These are phyloP conservation scores for Brienomyrus brachyistius DNA, from an alignment of 2,113 vertebrate genomes.

Conservation along the genomic window DNA sequence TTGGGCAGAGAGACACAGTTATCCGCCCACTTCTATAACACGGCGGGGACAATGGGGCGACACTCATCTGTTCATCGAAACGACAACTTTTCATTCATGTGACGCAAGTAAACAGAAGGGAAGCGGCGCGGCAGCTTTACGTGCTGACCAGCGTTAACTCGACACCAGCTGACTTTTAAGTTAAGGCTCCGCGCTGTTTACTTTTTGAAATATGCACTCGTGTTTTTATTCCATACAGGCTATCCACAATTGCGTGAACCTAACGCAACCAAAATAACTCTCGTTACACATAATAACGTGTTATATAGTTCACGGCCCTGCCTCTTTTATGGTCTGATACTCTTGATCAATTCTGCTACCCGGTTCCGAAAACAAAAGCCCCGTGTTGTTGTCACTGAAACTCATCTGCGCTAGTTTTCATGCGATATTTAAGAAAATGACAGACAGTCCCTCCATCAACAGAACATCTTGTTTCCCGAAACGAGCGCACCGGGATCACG, in stretches of 20 bases:
- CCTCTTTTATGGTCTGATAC: not conserved
- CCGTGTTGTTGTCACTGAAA: not conserved
- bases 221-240: not conserved
- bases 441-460: not conserved
- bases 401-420: not conserved
- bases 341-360: not conserved
- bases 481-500: not conserved
- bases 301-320: not conserved
- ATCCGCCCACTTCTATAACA: slow-evolving; percentile 59
- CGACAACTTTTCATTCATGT: slow-evolving; percentile 52
- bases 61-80: slow-evolving; percentile 38
- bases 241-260: not conserved
- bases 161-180: not conserved
- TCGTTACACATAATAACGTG: not conserved
- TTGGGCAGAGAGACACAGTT: slow-evolving; percentile 59
- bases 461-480: not conserved
- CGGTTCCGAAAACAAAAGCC: not conserved
- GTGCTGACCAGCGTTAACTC: not conserved
- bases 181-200: not conserved
- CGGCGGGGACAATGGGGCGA: slow-evolving; percentile 51
- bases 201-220: slow-evolving; percentile 13
- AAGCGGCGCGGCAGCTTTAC: not conserved
- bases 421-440: not conserved
- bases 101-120: slow-evolving; percentile 44
- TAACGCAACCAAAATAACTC: not conserved